A percentile compares a stretch with the other conserved stretches of the same genome.
phyloP scores from a whole-genome alignment of 2,113 vertebrate genomes.

The Euleptes europaea region DNA sequence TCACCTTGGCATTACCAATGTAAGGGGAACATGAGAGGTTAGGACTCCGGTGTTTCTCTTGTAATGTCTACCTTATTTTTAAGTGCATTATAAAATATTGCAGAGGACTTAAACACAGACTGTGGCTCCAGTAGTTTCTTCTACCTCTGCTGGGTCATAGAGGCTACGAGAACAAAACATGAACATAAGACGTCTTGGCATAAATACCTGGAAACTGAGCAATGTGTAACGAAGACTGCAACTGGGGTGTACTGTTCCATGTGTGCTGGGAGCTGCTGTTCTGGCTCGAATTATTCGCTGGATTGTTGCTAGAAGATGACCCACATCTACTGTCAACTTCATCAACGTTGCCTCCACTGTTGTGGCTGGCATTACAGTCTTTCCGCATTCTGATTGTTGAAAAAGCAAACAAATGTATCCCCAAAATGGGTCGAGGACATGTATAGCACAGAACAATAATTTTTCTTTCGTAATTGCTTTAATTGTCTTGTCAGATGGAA shows the following conservation, averaged over 20 bases:
- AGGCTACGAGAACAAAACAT: not conserved
- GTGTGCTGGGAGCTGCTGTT: constrained; percentile 82
- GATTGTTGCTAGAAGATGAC: constrained; percentile 70
- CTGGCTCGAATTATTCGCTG: constrained; percentile 82
- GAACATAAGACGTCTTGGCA: not conserved
- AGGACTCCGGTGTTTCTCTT: too few relatives aligned
- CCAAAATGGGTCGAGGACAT: not conserved
- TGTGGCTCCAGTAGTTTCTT: not conserved
- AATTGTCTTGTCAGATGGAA: not conserved
- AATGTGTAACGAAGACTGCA: constrained; percentile 62
- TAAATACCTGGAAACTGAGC: constrained; percentile 74
- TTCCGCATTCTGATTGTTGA: constrained; percentile 85
- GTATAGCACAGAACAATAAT: accelerated
- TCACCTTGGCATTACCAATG: too few relatives aligned
- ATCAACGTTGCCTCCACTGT: constrained; percentile 81
- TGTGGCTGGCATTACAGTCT: constrained; percentile 88
- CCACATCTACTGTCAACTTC: constrained; percentile 81
- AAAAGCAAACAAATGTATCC: not conserved
- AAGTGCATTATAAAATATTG: too few relatives aligned
- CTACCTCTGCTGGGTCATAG: too few relatives aligned
- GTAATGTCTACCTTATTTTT: too few relatives aligned
- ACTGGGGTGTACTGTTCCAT: constrained; percentile 76
- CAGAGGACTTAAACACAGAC: not conserved
- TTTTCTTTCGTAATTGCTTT: not conserved
- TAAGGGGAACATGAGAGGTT: too few relatives aligned